Evolutionary conservation across 2,113 vertebrate genomes (phyloP), one percentile per base, ranked within the genome.

Genomic region (Equus quagga): DNA sequence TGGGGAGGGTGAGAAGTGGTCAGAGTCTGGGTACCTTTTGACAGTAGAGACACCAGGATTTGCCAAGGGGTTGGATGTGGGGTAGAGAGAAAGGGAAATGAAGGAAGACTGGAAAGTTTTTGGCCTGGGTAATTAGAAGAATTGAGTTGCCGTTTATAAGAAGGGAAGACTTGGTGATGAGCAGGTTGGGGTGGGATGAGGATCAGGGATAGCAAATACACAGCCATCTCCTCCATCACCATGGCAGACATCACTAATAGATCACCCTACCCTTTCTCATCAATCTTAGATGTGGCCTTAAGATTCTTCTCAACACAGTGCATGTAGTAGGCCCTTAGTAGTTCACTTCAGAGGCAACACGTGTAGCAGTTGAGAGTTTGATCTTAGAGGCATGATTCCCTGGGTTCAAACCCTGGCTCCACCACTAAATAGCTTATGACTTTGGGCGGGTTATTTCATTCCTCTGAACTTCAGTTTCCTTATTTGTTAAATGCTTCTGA

Each of bases 311-410:
- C 10, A 19, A 14, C 36, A 0, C 1, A 1, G 54, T 8, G 5
- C 41, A 1, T 0, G 0, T 26, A 6, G 10, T 12, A 13, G 33
- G 70, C 14, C 54, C 56, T 24, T 51, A 0, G 3, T 5, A 21
- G 56, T 65, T 56, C n/a, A 3, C 58, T 7, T 4, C 3, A 58
- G 36, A 60, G 21, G 31, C 18, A 21, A 4, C 8, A 10, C 19
- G 33, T 64, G 0, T 3, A 23, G 56, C 14, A 2, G 31, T 3
- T 31, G 23, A 86, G 51, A 76, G 26, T 62, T 44, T 62, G 85
- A 78, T 5, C 56, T 54, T 49, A 85, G 23, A 11, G 6, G 1
- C 31, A 28, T 26, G 2, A 28, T 33, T 73, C 26, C 23, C 51
- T 12, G 72, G 58, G 69, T 41, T 26, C 41, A 24, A n/a, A 56